Conservation (phyloP, 1,140 invertebrate genomes). For the Zaprionus africanus region DNA sequence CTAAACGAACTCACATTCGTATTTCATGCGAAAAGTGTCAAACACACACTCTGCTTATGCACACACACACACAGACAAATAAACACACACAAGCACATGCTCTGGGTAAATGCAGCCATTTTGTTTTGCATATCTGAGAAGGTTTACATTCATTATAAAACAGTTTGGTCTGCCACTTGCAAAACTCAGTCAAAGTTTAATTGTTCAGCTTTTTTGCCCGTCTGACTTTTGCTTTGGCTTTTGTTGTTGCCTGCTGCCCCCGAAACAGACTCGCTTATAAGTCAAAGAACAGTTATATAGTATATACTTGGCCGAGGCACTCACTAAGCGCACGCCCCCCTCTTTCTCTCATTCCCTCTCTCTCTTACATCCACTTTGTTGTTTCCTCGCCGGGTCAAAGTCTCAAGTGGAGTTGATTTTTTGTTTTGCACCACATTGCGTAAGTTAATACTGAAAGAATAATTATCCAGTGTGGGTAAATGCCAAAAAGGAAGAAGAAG, state of each 20-base stretch:
- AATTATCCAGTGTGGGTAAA: conserved; percentile 58
- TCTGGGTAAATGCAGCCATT: conserved; percentile 45
- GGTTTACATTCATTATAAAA: conserved; percentile 68
- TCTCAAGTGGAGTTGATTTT: conserved; percentile 68
- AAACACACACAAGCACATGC: neutral
- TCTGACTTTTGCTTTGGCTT: conserved; percentile 64
- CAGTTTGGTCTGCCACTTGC: conserved; percentile 69
- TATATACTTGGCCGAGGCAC: conserved; percentile 10
- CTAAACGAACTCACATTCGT: neutral
- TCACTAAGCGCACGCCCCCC: conserved; percentile 2
- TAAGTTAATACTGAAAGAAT: conserved; percentile 26
- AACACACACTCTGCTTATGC: conserved; percentile 23
- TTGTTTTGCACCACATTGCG: conserved; percentile 33
- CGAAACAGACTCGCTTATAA: conserved; percentile 18
- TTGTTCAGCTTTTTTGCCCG: conserved; percentile 59
- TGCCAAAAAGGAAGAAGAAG: conserved; percentile 16
- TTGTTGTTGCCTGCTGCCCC: conserved; percentile 9
- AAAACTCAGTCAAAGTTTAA: conserved; percentile 71
- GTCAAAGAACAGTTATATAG: conserved; percentile 9
- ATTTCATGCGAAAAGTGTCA: conserved; percentile 22
- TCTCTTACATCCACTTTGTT: neutral
- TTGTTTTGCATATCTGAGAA: conserved; percentile 60
- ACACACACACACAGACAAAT: conserved; percentile 14
- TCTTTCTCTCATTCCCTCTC: neutral
- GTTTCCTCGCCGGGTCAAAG: conserved; percentile 29